Evolutionary conservation across 2,888 invertebrate species (phyloP).

Genomic region (Microplitis deprimator): DNA sequence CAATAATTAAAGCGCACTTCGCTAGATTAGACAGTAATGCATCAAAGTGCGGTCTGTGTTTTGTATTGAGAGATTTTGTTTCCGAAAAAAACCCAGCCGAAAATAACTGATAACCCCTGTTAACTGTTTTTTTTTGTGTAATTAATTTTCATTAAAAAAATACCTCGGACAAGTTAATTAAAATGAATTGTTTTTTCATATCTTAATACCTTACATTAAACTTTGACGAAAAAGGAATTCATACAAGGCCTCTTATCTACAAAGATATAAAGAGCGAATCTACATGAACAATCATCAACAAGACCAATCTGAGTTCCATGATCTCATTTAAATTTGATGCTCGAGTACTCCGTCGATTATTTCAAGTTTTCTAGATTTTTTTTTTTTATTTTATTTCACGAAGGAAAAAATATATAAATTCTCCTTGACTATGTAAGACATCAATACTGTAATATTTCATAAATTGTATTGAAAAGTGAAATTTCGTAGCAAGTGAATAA

Average conservation of each 20-base stretch:
- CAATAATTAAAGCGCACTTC: too few relatives aligned
- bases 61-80: too few relatives aligned
- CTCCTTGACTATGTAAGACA: not conserved
- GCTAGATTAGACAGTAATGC: too few relatives aligned
- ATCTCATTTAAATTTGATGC: conserved; percentile 27
- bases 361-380: conserved; percentile 9
- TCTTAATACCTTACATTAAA: not conserved
- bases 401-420: not conserved
- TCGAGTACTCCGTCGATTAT: conserved; percentile 33
- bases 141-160: not conserved
- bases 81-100: too few relatives aligned
- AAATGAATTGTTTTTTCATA: not conserved
- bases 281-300: conserved; percentile 23
- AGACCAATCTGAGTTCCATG: conserved; percentile 24
- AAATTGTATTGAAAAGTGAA: conserved; percentile 5
- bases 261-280: not conserved
- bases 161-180: not conserved
- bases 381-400: not conserved
- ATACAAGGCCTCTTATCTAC: not conserved
- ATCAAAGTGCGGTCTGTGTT: too few relatives aligned
- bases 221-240: not conserved
- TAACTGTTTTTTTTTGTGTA: not conserved
- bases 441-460: not conserved
- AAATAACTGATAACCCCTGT: too few relatives aligned
- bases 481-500: conserved; percentile 46